Base-by-base conservation (phyloP, 2,797 vertebrate species). In the Karalla daura region DNA sequence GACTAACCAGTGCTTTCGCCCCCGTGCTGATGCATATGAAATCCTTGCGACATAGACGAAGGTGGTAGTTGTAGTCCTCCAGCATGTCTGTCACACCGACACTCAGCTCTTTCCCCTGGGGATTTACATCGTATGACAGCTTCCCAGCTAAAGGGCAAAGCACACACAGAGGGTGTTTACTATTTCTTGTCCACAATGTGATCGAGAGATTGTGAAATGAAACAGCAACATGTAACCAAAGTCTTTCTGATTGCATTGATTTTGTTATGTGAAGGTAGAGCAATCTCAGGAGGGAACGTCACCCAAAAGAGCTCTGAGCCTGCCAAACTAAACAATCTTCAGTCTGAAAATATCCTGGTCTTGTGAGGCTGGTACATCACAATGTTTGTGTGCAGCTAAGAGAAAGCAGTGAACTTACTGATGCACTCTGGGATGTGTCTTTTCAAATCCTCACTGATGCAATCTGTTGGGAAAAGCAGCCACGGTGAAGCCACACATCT, bases 41-140 rank as follows among this genome's bases (percentile, higher is more conserved):
- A 77, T 91, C 75, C 50, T 92, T 95, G 23, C 80, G 89, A 62
- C 97, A 98, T 59, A 98, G 92, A 0, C 97, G 95, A 49, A 96
- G 55, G 0, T 92, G 85, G 84, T 96, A 97, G 85, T 94, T 87
- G 35, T 81, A 62, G 52, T 88, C 86, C 43, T 78, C 84, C 4
- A 91, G 80, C 76, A 91, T 90, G 47, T 87, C 91, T 0, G 91
- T 92, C 33, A 95, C 94, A 2, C 67, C 85, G 30, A 96, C 90
- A 4, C 44, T 87, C 67, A 98, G 59, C 53, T 90, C 83, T 81
- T 94, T 95, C 64, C 12, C 93, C 43, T 84, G 62, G 6, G 78
- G 67, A 63, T 95, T 89, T 49, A 95, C 70, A 15, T 54, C 20
- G 55, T 95, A 96, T 0, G 88, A 84, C n/a, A 97, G 76, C 47